Percentiles rank a stretch among this genome's conserved stretches.
These are phyloP conservation scores for Luperina nickerlii DNA, from an alignment of 2,888 invertebrate species.

Conservation along the genomic window DNA sequence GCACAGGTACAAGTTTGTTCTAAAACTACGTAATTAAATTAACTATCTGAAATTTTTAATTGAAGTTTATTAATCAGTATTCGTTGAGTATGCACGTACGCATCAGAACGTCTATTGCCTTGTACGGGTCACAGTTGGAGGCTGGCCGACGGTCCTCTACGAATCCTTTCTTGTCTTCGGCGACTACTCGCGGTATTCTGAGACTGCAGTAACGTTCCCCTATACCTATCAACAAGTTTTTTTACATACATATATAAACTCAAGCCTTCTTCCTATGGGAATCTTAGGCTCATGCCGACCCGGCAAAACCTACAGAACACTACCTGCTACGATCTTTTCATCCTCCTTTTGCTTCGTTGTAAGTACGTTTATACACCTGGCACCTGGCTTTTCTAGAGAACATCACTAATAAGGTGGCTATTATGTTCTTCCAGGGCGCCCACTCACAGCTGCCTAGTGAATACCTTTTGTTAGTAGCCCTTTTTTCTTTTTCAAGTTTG, in stretches of 20 bases:
- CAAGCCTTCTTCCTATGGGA: not conserved
- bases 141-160: slow-evolving; percentile 98
- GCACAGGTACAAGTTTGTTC: not conserved
- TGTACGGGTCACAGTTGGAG: slow-evolving; percentile 97
- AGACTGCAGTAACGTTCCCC: slow-evolving; percentile 98
- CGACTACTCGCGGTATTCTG: slow-evolving; percentile 97
- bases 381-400: not conserved
- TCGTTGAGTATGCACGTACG: slow-evolving; percentile 96
- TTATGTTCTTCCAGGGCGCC: not conserved
- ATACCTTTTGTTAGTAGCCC: not conserved
- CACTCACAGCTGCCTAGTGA: not conserved
- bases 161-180: slow-evolving; percentile 97
- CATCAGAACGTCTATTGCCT: slow-evolving; percentile 94
- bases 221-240: slow-evolving; percentile 90
- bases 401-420: not conserved
- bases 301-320: not conserved
- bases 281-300: not conserved
- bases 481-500: not conserved
- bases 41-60: not conserved
- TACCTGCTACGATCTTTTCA: not conserved
- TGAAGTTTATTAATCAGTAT: slow-evolving; percentile 68
- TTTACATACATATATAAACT: not conserved
- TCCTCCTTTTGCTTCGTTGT: not conserved
- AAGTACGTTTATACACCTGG: not conserved
- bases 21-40: not conserved